A percentile compares a stretch with the other conserved stretches of the same genome.
Conservation (phyloP, 2,888 invertebrate species). For the Mechanitis messenoides region DNA sequence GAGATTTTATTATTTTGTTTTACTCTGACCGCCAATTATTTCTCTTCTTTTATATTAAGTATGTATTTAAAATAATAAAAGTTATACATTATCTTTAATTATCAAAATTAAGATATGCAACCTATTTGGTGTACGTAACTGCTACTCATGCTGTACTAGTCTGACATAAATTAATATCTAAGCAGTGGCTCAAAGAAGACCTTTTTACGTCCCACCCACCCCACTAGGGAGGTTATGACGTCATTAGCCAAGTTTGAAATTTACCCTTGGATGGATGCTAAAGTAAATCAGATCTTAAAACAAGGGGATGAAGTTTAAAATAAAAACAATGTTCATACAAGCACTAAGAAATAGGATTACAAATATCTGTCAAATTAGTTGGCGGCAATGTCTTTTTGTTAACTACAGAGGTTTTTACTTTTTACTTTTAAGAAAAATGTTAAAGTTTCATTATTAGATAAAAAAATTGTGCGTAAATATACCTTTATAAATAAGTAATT, state of each 20-base stretch:
- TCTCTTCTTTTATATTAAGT: too few relatives aligned
- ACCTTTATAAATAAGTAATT: too few relatives aligned
- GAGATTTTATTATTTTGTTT: too few relatives aligned
- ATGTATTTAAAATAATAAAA: too few relatives aligned
- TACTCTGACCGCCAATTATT: too few relatives aligned
- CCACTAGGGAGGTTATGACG: slow-evolving; percentile 23
- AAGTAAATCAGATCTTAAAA: slow-evolving; percentile 14
- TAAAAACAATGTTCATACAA: slow-evolving; percentile 4
- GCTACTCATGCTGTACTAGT: neutral
- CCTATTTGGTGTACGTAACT: too few relatives aligned
- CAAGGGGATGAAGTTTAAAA: neutral
- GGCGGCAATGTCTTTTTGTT: slow-evolving; percentile 13
- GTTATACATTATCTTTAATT: too few relatives aligned
- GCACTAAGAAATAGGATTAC: slow-evolving; percentile 23
- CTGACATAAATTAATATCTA: neutral
- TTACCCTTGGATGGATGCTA: slow-evolving; percentile 17
- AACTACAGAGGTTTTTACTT: neutral
- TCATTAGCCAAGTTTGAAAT: slow-evolving; percentile 28
- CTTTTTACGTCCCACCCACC: slow-evolving; percentile 21
- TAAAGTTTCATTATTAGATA: too few relatives aligned
- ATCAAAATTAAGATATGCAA: too few relatives aligned
- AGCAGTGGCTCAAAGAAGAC: slow-evolving; percentile 18
- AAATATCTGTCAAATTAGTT: slow-evolving; percentile 24
- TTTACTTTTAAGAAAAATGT: neutral
- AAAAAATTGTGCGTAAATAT: too few relatives aligned